Base-by-base conservation (phyloP, 2,797 vertebrate species). In the Phoxinus dragarum region DNA sequence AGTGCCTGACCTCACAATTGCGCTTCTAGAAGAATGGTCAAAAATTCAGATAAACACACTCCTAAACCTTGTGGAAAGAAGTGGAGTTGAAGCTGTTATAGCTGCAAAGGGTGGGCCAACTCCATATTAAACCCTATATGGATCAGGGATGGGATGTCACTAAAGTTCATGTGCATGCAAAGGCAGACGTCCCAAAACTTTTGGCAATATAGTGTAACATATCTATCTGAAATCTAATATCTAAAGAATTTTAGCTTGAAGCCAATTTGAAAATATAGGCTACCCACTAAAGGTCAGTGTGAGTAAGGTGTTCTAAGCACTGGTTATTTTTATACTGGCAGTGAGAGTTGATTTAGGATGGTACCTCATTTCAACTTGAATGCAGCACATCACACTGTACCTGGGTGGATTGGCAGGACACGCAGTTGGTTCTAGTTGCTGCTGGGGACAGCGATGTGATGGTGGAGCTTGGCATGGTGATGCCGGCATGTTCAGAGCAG, bases 321-420 rank as follows among this genome's bases (percentile, higher is more conserved):
- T 21, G 42, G 44, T 49, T 67, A 64, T 61, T 84, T 76, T 66
- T 66, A 52, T 52, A 38, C 44, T 14, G 8, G 2, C 34, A 75
- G 52, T n/a, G 21, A 76, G 21, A n/a, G 34, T n/a, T 59, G 21
- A 67, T 67, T 68, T 68, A 31, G 10, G 9, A 38, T 5, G 3
- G 34, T 11, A 21, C 7, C 9, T 56, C n/a, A 59, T 71, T 71
- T 47, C 11, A 54, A 36, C 52, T 59, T 68, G 56, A 64, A 67
- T n/a, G n/a, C 61, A 81, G 17, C 8, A 23, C 7, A 61, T 75
- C 19, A 36, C 36, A 54, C 23, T 66, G 54, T 87, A 90, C 90
- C 90, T 89, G 67, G 90, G 88, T 64, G 90, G 90, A 84, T 90
- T 90, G 77, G 90, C 81, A 2, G 89, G 89, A 66, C 89, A 90